These are phyloP conservation scores for Pangasius djambal DNA, from an alignment of 2,797 vertebrate genomes.

Conservation along the genomic window DNA sequence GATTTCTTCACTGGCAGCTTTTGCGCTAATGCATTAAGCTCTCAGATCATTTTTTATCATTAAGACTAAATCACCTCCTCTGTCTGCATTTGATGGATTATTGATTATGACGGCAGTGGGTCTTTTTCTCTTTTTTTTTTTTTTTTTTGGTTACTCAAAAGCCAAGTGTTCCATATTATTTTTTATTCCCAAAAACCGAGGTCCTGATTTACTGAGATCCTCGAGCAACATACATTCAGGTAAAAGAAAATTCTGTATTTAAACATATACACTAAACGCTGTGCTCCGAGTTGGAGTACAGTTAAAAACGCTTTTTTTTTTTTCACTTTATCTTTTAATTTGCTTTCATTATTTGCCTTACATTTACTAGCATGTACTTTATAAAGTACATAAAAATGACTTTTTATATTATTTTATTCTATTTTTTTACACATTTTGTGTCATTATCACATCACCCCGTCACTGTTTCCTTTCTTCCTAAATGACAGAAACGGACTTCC, in stretches of 20 bases:
- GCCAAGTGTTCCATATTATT: not conserved
- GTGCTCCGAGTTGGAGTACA: not conserved
- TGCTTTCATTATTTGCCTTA: not conserved
- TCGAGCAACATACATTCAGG: not conserved
- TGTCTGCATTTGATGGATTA: constrained; percentile 16
- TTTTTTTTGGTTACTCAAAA: not conserved
- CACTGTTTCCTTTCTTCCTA: not conserved
- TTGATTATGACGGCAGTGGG: constrained; percentile 1
- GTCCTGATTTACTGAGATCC: not conserved
- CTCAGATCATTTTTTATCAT: constrained; percentile 24
- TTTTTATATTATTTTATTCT: not conserved
- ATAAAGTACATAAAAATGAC: not conserved
- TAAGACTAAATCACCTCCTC: constrained; percentile 27
- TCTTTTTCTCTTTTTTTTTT: not conserved
- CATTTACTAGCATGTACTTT: not conserved
- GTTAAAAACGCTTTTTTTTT: not conserved
- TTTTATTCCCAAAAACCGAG: not conserved
- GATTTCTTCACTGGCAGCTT: constrained; percentile 7
- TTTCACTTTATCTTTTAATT: not conserved
- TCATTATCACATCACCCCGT: not conserved
- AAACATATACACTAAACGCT: not conserved
- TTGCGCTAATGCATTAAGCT: constrained; percentile 2
- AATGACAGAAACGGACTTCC: not conserved
- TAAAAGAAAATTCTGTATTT: not conserved
- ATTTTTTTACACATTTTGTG: not conserved